Evolutionary conservation across 2,888 invertebrate species (phyloP).

Genomic region (Polylopha cassiicola): DNA sequence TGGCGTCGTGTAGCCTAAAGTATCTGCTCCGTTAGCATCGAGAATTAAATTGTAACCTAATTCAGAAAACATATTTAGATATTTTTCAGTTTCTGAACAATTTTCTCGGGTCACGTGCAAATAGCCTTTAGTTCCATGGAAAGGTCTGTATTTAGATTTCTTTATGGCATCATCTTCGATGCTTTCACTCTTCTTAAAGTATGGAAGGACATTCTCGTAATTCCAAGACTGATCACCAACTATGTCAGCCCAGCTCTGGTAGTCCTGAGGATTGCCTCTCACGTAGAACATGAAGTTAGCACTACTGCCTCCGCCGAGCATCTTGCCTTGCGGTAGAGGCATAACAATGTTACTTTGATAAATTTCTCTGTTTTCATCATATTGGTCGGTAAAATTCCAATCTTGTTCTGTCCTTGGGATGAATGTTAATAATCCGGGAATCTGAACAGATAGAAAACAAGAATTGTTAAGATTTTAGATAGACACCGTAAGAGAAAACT

Average conservation of each 20-base stretch:
- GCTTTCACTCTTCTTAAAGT: slow-evolving; percentile 33
- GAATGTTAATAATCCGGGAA: slow-evolving; percentile 10
- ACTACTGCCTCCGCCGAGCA: slow-evolving; percentile 33
- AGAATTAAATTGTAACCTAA: slow-evolving; percentile 49
- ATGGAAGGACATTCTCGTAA: slow-evolving; percentile 29
- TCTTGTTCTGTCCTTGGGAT: neutral
- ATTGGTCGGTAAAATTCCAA: slow-evolving; percentile 12
- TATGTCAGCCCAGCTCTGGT: slow-evolving; percentile 30
- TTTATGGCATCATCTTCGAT: slow-evolving; percentile 28
- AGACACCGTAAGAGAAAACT: no score
- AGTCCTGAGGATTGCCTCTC: slow-evolving; percentile 32
- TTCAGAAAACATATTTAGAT: slow-evolving; percentile 52
- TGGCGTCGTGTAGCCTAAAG: slow-evolving; percentile 61
- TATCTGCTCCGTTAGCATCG: slow-evolving; percentile 47
- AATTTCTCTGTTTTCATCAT: slow-evolving; percentile 4
- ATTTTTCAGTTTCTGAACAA: slow-evolving; percentile 27
- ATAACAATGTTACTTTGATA: slow-evolving; percentile 23
- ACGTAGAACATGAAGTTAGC: slow-evolving; percentile 31
- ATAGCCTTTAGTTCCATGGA: slow-evolving; percentile 54
- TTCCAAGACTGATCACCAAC: slow-evolving; percentile 30
- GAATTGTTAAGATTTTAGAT: no score
- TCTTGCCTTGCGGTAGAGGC: slow-evolving; percentile 26
- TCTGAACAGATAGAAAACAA: no score
- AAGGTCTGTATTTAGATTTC: slow-evolving; percentile 25
- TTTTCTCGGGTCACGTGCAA: slow-evolving; percentile 46